Evolutionary conservation across 2,113 vertebrate species (phyloP).

Genomic region (Perca fluviatilis): DNA sequence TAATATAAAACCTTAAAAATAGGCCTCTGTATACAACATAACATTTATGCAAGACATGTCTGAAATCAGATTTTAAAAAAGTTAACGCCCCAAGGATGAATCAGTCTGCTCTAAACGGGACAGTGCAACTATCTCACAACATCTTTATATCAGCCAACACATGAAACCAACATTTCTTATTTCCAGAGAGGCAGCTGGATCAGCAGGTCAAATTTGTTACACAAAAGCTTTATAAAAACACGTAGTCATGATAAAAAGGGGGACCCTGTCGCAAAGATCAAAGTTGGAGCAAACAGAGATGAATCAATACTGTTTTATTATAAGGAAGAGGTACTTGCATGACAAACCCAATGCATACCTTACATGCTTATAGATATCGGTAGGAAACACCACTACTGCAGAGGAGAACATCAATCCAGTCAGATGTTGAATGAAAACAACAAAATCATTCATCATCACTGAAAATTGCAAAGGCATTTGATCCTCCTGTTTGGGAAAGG

Average conservation of each 20-base stretch:
- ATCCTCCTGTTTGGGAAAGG: slow-evolving; percentile 8
- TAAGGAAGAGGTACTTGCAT: slow-evolving; percentile 23
- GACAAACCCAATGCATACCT: slow-evolving; percentile 39
- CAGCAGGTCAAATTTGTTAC: slow-evolving; percentile 23
- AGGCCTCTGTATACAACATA: slow-evolving; percentile 48
- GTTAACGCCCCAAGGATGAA: slow-evolving; percentile 28
- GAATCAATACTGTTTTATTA: not conserved
- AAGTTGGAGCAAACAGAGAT: not conserved
- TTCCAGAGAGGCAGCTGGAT: slow-evolving; percentile 56
- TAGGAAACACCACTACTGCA: slow-evolving; percentile 21
- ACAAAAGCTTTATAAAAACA: slow-evolving; percentile 47
- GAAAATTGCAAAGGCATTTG: slow-evolving; percentile 44
- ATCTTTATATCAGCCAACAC: slow-evolving; percentile 48
- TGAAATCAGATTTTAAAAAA: slow-evolving; percentile 29
- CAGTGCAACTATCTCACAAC: slow-evolving; percentile 7
- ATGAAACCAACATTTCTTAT: slow-evolving; percentile 35
- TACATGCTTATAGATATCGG: slow-evolving; percentile 36
- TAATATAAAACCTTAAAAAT: slow-evolving; percentile 67
- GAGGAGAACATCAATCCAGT: slow-evolving; percentile 4
- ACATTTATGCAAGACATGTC: slow-evolving; percentile 40
- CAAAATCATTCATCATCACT: slow-evolving; percentile 27
- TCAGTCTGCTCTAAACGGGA: slow-evolving; percentile 29
- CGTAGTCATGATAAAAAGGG: slow-evolving; percentile 2
- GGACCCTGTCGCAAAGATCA: slow-evolving; percentile 55
- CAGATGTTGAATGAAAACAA: slow-evolving; percentile 9